Conservation (phyloP, 2,113 vertebrate genomes). For the Notiomystis cincta region DNA sequence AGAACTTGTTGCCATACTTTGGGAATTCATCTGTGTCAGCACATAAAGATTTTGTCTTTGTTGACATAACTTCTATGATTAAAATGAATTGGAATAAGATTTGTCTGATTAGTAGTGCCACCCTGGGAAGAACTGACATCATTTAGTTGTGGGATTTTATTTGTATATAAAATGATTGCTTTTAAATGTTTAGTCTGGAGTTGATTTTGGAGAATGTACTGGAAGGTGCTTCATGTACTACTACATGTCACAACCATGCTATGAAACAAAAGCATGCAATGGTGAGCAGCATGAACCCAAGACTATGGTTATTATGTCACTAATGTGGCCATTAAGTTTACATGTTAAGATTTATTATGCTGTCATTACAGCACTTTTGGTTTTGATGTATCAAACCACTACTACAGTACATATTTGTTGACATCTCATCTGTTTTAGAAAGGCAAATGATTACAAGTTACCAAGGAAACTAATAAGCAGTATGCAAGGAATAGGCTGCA, state of each 20-base stretch:
- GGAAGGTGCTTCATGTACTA: background rate
- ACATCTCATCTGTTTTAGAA: slow-evolving; percentile 73
- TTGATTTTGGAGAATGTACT: background rate
- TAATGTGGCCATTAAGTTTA: slow-evolving; percentile 72
- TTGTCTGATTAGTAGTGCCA: background rate
- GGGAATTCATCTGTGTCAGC: background rate
- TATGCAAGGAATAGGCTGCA: slow-evolving; percentile 47
- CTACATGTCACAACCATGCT: background rate
- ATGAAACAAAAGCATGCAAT: background rate
- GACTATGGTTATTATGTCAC: slow-evolving; percentile 54
- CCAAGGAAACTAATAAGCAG: slow-evolving; percentile 73
- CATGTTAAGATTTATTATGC: slow-evolving; percentile 68
- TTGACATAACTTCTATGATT: background rate
- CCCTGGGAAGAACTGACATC: background rate
- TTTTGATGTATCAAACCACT: slow-evolving; percentile 66
- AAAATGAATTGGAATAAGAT: background rate
- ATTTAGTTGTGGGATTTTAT: background rate
- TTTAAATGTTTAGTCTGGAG: background rate
- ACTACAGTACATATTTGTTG: slow-evolving; percentile 67
- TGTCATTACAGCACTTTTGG: slow-evolving; percentile 66
- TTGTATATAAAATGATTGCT: background rate
- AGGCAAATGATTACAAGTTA: slow-evolving; percentile 72
- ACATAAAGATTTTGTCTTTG: background rate
- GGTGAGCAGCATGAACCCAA: background rate
- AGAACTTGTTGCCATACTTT: background rate